Evolutionary conservation across 2,888 invertebrate species (phyloP).

Genomic region (Mythimna pallens): DNA sequence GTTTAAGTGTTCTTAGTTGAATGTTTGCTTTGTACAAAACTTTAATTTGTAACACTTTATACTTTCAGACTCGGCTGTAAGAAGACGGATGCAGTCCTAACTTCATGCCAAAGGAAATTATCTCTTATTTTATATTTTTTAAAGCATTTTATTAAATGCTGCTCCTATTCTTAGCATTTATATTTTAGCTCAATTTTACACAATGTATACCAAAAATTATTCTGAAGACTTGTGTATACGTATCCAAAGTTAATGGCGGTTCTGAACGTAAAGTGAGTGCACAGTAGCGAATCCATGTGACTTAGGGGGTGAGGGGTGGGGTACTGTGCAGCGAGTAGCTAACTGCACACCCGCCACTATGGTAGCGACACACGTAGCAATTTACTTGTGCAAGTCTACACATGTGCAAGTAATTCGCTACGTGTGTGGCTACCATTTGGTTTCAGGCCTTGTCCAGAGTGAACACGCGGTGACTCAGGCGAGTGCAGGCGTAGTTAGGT

Average conservation of each 20-base stretch:
- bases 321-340: not conserved
- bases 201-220: slow-evolving; percentile 28
- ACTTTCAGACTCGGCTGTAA: slow-evolving; percentile 63
- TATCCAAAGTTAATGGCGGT: not conserved
- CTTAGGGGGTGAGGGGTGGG: not conserved
- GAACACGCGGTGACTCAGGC: not conserved
- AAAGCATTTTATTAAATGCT: slow-evolving; percentile 36
- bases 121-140: slow-evolving; percentile 20
- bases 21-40: not conserved
- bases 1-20: not conserved
- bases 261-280: not conserved
- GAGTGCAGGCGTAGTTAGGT: not conserved
- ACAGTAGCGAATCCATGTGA: not conserved
- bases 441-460: not conserved
- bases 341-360: not conserved
- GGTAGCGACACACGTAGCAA: too few species aligned
- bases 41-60: slow-evolving; percentile 19
- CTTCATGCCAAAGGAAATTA: slow-evolving; percentile 68
- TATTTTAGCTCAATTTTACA: slow-evolving; percentile 58
- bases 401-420: too few species aligned
- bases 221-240: slow-evolving; percentile 25
- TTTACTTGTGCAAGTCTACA: too few species aligned
- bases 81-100: slow-evolving; percentile 28
- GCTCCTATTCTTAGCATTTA: slow-evolving; percentile 48
- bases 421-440: not conserved